Evolutionary conservation across 2,113 vertebrate genomes (phyloP).

Genomic region (Potamarius usumacintae): DNA sequence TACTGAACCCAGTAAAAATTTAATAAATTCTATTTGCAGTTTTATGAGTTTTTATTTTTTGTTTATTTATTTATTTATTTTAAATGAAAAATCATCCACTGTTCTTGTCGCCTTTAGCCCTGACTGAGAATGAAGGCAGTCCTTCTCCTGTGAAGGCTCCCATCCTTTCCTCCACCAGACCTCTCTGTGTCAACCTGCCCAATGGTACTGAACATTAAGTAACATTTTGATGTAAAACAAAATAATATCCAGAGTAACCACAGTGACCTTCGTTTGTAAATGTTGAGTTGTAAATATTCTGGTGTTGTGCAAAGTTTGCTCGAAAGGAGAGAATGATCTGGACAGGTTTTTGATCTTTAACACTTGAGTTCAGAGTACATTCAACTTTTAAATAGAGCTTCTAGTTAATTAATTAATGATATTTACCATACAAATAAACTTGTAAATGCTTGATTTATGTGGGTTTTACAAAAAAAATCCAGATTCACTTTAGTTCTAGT

Average conservation of each 20-base stretch:
- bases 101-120: conserved; percentile 68
- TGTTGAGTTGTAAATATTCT: not conserved
- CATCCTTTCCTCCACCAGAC: conserved; percentile 84
- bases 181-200: conserved; percentile 79
- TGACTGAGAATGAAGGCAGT: conserved; percentile 85
- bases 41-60: too few relatives aligned
- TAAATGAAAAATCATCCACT: not conserved
- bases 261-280: not conserved
- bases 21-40: too few relatives aligned
- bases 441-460: too few relatives aligned
- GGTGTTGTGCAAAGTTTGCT: not conserved
- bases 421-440: too few relatives aligned
- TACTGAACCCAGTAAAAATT: not conserved
- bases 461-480: too few relatives aligned
- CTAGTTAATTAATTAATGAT: too few relatives aligned
- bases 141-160: conserved; percentile 82
- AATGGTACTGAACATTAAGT: conserved; percentile 68
- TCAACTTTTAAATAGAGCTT: too few relatives aligned
- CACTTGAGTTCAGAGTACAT: too few relatives aligned
- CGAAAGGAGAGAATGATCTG: not conserved
- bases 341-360: not conserved
- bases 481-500: too few relatives aligned
- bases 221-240: not conserved
- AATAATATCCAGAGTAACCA: too few relatives aligned
- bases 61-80: too few relatives aligned